These are phyloP conservation scores for Zaprionus bogoriensis DNA, from an alignment of 2,888 invertebrate genomes.

Conservation along the genomic window DNA sequence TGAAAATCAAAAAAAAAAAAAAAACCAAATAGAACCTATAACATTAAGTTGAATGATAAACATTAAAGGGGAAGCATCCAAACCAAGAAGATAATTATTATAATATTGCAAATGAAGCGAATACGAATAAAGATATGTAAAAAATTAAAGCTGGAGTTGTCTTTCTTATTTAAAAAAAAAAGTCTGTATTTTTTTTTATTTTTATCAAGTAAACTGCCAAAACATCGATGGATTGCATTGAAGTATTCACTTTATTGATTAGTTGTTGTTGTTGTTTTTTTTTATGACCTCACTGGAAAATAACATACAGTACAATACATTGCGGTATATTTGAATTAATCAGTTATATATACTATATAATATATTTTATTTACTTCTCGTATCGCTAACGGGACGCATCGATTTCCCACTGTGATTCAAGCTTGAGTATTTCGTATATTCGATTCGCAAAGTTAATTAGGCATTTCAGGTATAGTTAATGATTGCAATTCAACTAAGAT, in stretches of 20 bases:
- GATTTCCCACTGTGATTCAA: slow-evolving; percentile 23
- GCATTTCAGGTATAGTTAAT: slow-evolving; percentile 55
- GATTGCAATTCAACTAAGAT: slow-evolving; percentile 45
- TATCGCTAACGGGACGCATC: slow-evolving; percentile 27
- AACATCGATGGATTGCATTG: slow-evolving; percentile 16
- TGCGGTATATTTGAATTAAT: slow-evolving; percentile 52
- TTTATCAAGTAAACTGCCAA: not conserved
- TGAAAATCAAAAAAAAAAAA: slow-evolving; percentile 34
- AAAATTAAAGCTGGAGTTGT: no score
- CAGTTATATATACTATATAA: slow-evolving; percentile 30
- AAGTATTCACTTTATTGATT: slow-evolving; percentile 61
- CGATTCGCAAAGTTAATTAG: slow-evolving; percentile 57
- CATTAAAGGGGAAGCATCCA: slow-evolving; percentile 53
- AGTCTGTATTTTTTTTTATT: not conserved
- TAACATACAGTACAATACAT: slow-evolving; percentile 65
- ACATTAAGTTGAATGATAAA: slow-evolving; percentile 79
- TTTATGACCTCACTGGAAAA: slow-evolving; percentile 46
- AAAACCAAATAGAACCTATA: slow-evolving; percentile 63
- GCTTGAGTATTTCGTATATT: slow-evolving; percentile 53
- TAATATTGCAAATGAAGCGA: slow-evolving; percentile 76
- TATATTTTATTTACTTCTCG: slow-evolving; percentile 24
- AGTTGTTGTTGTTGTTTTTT: slow-evolving; percentile 36
- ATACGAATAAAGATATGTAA: slow-evolving; percentile 79
- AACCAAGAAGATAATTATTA: slow-evolving; percentile 72
- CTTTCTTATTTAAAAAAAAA: not conserved